Base-by-base conservation (phyloP, 2,797 vertebrate species). In the Crenuchus spilurus region DNA sequence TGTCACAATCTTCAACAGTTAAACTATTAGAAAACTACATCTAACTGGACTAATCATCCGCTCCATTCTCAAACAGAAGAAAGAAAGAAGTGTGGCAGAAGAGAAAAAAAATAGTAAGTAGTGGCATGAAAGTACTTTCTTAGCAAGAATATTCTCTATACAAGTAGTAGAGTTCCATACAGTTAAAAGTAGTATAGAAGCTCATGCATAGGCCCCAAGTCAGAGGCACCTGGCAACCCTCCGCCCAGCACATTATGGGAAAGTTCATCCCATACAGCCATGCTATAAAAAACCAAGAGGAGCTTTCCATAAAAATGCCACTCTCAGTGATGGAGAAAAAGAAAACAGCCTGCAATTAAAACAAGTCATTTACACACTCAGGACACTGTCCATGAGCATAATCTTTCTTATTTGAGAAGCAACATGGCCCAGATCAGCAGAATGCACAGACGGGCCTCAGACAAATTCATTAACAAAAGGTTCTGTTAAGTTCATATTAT, bases 231-330 rank as follows among this genome's bases (percentile, higher is more conserved):
- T 71, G 61, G 10, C 44, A 49, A 70, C 31, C 69, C 24, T 65
- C 30, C 70, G 44, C 51, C 51, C 74, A 41, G 31, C 24, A 51
- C 52, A 28, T 24, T 62, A 60, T 65, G 61, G 66, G 71, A 76
- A 76, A 41, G 51, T 71, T 71, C 51, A 46, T 55, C 58, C 52
- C 16, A 28, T 71, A 57, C 22, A 41, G 33, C 52, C 18, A n/a
- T 42, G 26, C 22, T 61, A 14, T 30, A 51, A 66, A 74, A 69
- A 62, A 52, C 31, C 49, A 76, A 76, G 58, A 64, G 35, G 24
- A 70, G 31, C 2, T 44, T 62, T 58, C 67, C 6, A 39, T 64
- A 31, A 42, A n/a, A 57, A 64, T 10, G 26, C 67, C 31, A 31
- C 48, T 30, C 44, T 52, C 57, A 31, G 41, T 9, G 6, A 64